Base-by-base conservation (phyloP, 2,113 vertebrate species). In the Crocuta crocuta region DNA sequence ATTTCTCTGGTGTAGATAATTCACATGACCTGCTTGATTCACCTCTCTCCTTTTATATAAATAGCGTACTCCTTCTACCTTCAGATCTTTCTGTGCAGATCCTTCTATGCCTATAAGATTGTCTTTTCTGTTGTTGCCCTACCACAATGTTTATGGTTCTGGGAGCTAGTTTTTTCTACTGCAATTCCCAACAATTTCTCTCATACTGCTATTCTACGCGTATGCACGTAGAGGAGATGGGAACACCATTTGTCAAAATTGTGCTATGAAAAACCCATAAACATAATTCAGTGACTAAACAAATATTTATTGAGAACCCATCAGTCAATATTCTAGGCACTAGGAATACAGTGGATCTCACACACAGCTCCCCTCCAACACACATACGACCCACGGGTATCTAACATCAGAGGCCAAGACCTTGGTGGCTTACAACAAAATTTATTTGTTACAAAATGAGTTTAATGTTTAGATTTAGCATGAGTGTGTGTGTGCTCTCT, bases 1-100 rank as follows among this genome's bases (percentile, higher is more conserved):
- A 96, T 98, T 98, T 97, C 81, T 97, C 91, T 91, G 11, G 92
- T 91, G 95, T 68, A 91, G 97, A 95, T 97, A 97, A 98, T 98
- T 96, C 95, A 80, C 93, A 95, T 94, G 98, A 97, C 98, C 98
- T 97, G 31, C 89, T 88, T 70, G 58, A 78, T 55, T 98, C 97
- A 97, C 97, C 84, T 97, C 61, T 97, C 58, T 87, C 79, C 95
- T 96, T 97, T 93, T 83, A 96, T 94, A 97, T 97, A 94, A 96
- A 95, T 81, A 93, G 94, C 9, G 1, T 19, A 93, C 78, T 81
- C 89, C 35, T 24, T 79, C 89, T 94, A 89, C 78, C 78, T 91
- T 97, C 55, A 91, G 84, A 89, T 89, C 31, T 19, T 83, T 97
- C 93, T 96, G 84, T 74, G 61, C 35, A 53, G 12, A 53, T 65